Percentiles rank a stretch among this genome's conserved stretches.
These are phyloP conservation scores for Zosterops japonicus DNA, from an alignment of 2,113 vertebrate species.

Conservation along the genomic window DNA sequence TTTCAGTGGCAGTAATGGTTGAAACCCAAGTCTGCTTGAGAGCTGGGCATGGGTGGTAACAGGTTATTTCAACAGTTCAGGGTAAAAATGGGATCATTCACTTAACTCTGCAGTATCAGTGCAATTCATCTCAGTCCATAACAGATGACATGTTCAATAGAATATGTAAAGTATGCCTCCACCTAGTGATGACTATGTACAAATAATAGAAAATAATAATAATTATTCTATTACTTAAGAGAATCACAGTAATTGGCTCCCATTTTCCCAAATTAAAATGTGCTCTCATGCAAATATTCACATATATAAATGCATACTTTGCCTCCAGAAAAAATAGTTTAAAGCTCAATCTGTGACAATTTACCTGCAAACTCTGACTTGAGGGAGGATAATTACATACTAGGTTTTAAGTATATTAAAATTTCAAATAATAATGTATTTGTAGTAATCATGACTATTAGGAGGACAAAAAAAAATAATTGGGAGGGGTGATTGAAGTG, in stretches of 20 bases:
- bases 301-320: not conserved
- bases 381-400: not conserved
- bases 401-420: not conserved
- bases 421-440: not conserved
- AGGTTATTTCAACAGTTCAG: not conserved
- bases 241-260: not conserved
- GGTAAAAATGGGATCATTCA: not conserved
- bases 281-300: not conserved
- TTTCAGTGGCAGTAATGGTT: not conserved
- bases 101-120: not conserved
- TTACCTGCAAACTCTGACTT: not conserved
- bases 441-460: not conserved
- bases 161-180: slow-evolving; percentile 70
- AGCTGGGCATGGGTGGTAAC: not conserved
- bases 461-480: not conserved
- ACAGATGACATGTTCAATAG: slow-evolving; percentile 28
- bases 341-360: not conserved
- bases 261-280: not conserved
- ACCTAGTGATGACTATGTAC: slow-evolving; percentile 62
- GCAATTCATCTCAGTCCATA: slow-evolving; percentile 6
- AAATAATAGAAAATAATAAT: slow-evolving; percentile 59
- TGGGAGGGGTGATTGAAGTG: not conserved
- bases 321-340: not conserved
- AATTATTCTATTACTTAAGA: slow-evolving; percentile 15
- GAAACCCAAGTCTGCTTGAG: not conserved